Evolutionary conservation across 2,113 vertebrate genomes (phyloP).

Genomic region (Psittacara wagleri): DNA sequence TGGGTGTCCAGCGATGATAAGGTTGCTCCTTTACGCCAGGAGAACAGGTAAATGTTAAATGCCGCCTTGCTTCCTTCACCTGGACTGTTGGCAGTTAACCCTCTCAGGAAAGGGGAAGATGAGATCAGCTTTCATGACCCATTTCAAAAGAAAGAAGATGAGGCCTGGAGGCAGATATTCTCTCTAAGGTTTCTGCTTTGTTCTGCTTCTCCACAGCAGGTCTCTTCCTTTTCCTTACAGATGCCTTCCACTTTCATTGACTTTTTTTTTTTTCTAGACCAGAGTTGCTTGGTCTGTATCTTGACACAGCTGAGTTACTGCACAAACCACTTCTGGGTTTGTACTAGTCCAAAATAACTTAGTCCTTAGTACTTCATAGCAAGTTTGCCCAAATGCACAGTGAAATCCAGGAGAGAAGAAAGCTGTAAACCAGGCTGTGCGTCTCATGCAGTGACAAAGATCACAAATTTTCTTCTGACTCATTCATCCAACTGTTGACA

Average conservation of each 20-base stretch:
- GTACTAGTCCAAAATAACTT: background rate
- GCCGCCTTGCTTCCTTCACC: background rate
- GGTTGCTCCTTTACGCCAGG: background rate
- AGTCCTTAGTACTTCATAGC: background rate
- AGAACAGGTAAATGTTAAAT: background rate
- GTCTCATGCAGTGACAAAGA: constrained; percentile 39
- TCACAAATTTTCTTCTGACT: constrained; percentile 43
- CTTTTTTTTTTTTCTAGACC: background rate
- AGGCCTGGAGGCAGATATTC: background rate
- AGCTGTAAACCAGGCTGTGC: background rate
- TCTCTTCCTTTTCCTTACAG: background rate
- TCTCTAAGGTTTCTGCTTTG: background rate
- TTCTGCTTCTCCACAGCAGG: background rate
- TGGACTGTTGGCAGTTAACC: background rate
- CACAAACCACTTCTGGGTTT: background rate
- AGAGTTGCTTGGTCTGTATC: background rate
- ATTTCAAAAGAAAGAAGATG: background rate
- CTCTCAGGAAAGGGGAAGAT: background rate
- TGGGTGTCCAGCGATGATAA: background rate
- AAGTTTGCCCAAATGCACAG: background rate
- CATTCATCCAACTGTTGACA: constrained; percentile 21
- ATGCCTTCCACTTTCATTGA: background rate
- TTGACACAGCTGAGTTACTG: background rate
- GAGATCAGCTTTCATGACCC: background rate
- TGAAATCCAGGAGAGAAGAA: background rate